Evolutionary conservation across 37 sponge, comb jelly and placozoan genomes (phyloP).

Genomic region (Spongilla lacustris): DNA sequence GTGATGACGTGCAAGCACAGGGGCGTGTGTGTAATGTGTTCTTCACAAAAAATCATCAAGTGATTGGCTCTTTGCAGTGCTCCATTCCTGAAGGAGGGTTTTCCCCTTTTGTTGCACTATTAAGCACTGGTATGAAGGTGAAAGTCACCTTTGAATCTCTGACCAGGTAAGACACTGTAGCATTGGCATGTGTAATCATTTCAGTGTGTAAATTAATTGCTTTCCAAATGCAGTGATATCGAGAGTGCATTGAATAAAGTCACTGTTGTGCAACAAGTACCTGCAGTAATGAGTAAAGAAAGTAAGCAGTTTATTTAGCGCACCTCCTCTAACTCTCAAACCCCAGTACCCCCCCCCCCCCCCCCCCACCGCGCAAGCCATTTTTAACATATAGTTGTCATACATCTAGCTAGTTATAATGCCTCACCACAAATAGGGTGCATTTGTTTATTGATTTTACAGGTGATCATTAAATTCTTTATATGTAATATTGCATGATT

Average conservation of each 20-base stretch:
- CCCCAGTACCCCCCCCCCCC: too few relatives aligned
- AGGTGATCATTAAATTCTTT: too few relatives aligned
- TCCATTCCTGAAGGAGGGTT: slow-evolving; percentile 77
- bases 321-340: too few relatives aligned
- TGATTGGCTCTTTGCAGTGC: slow-evolving; percentile 65
- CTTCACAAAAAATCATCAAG: slow-evolving; percentile 81
- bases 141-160: slow-evolving; percentile 56
- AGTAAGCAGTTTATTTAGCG: neutral
- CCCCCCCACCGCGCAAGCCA: too few relatives aligned
- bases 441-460: too few relatives aligned
- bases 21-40: slow-evolving; percentile 47
- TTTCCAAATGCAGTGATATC: neutral
- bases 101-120: slow-evolving; percentile 79
- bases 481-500: too few relatives aligned
- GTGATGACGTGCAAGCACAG: neutral
- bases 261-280: neutral
- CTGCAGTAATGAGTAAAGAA: neutral
- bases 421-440: too few relatives aligned
- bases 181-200: too few relatives aligned
- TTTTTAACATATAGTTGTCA: too few relatives aligned
- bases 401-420: too few relatives aligned
- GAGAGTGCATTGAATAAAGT: neutral
- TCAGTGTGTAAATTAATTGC: neutral
- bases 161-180: slow-evolving; percentile 55
- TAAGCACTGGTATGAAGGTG: slow-evolving; percentile 66